phyloP scores from a whole-genome alignment of 1,140 invertebrate genomes.

The Eueides isabella region DNA sequence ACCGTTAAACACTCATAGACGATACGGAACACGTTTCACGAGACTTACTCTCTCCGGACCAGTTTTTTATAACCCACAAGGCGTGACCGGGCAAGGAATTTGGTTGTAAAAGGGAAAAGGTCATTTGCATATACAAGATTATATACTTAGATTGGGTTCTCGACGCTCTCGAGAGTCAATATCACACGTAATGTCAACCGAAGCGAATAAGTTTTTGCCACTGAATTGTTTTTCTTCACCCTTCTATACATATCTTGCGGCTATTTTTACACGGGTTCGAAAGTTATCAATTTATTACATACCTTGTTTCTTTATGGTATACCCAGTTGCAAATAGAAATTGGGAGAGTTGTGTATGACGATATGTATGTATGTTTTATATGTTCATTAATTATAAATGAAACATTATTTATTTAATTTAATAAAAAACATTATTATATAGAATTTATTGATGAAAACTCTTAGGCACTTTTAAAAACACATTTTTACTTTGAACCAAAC shows the following conservation, averaged over 20 bases:
- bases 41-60: slow-evolving; percentile 18
- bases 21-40: background rate
- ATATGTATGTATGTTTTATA: background rate
- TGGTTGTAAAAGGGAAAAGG: slow-evolving; percentile 61
- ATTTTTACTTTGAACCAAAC: too few relatives aligned
- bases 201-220: slow-evolving; percentile 23
- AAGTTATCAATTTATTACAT: slow-evolving; percentile 23
- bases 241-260: slow-evolving; percentile 28
- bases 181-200: slow-evolving; percentile 64
- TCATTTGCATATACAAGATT: slow-evolving; percentile 75
- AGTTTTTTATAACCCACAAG: slow-evolving; percentile 59
- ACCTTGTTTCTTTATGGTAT: background rate
- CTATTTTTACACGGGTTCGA: slow-evolving; percentile 9
- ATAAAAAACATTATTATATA: too few relatives aligned
- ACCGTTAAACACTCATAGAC: background rate
- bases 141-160: slow-evolving; percentile 65
- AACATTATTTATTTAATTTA: too few relatives aligned
- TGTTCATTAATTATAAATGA: background rate
- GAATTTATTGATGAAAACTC: background rate
- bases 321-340: background rate
- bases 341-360: background rate
- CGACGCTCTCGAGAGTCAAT: slow-evolving; percentile 58
- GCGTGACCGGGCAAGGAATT: slow-evolving; percentile 70
- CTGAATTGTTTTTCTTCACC: slow-evolving; percentile 21
- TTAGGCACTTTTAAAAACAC: too few relatives aligned